A percentile compares a stretch with the other conserved stretches of the same genome.
phyloP scores from a whole-genome alignment of 2,888 invertebrate species.

The Tuberolachnus salignus region DNA sequence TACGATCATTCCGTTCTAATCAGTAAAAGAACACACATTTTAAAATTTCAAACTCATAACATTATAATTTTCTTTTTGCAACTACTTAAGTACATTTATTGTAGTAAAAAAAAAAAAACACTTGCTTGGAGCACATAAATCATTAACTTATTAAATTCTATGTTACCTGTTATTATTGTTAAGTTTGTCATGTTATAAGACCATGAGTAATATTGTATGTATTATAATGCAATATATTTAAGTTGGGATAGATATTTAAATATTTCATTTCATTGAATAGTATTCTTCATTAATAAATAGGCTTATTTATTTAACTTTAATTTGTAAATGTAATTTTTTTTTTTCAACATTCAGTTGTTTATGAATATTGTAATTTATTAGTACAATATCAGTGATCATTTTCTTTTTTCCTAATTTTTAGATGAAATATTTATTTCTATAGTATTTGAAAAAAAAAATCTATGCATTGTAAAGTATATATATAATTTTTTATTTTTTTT shows the following conservation, averaged over 20 bases:
- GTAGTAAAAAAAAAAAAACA: slow-evolving; percentile 39
- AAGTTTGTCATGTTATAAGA: slow-evolving; percentile 48
- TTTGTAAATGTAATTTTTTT: slow-evolving; percentile 17
- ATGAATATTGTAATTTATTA: slow-evolving; percentile 12
- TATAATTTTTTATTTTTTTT: too few relatives aligned
- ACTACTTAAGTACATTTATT: slow-evolving; percentile 54
- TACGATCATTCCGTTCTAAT: slow-evolving; percentile 54
- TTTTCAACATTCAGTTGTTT: slow-evolving; percentile 16
- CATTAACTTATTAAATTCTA: slow-evolving; percentile 55
- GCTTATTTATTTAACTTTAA: too few relatives aligned
- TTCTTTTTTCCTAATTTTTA: slow-evolving; percentile 37
- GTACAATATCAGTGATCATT: slow-evolving; percentile 14
- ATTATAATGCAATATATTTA: slow-evolving; percentile 30
- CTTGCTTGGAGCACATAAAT: slow-evolving; percentile 52
- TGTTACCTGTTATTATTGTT: slow-evolving; percentile 56
- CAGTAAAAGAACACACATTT: slow-evolving; percentile 39
- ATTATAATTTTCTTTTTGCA: slow-evolving; percentile 47
- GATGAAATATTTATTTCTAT: slow-evolving; percentile 12
- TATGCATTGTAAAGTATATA: slow-evolving; percentile 33
- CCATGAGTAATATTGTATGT: slow-evolving; percentile 23
- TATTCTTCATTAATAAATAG: slow-evolving; percentile 44
- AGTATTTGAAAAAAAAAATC: slow-evolving; percentile 27
- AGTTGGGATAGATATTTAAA: slow-evolving; percentile 30
- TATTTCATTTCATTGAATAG: slow-evolving; percentile 18
- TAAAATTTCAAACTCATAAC: slow-evolving; percentile 39